Evolutionary conservation across 1,140 invertebrate genomes (phyloP), one percentile per base, ranked within the genome.

Genomic region (Pseudobourletiella spinata): DNA sequence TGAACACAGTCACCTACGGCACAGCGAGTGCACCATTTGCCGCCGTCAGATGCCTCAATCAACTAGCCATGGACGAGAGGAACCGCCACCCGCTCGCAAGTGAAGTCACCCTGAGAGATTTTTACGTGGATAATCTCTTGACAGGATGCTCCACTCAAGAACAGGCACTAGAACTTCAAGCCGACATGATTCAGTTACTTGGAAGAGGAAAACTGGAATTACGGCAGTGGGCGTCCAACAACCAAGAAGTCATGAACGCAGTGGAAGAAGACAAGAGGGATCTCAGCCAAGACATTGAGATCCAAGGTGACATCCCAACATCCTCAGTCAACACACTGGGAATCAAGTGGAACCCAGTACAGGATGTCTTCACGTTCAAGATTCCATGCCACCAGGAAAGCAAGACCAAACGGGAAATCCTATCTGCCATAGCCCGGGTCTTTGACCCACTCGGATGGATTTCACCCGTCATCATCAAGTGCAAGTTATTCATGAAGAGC

Each of bases 101-200:
- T 39, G 16, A 52, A 29, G 65, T 70, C 11, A 56, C 75, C 18
- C 32, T 61, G 15, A 48, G 63, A 3, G 68, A 75, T 29, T 73
- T 74, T 52, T 77, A 73, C 52, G 64, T 77, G 15, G 76, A 78
- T 60, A 74, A 78, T 61, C 18, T 74, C 0, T 35, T 75, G 2
- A 69, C 72, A 8, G 74, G 74, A 4, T 61, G 52, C 30, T 59
- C 71, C 16, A 66, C 65, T 11, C 59, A 64, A 39, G 48, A 70
- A 35, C 62, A 73, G 26, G 67, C 70, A 20, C 59, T 68, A 57
- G 29, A 44, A 43, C 25, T 72, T 2, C 50, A 60, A 43, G 58
- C 65, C 3, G 62, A 75, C 55, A 62, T 73, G 1, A 68, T 68
- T n/a, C 20, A 56, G 46, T 22, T 75, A 20, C 43, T 77, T 11